These are phyloP conservation scores for Bovichtus variegatus DNA, from an alignment of 2,797 vertebrate species.

Conservation along the genomic window DNA sequence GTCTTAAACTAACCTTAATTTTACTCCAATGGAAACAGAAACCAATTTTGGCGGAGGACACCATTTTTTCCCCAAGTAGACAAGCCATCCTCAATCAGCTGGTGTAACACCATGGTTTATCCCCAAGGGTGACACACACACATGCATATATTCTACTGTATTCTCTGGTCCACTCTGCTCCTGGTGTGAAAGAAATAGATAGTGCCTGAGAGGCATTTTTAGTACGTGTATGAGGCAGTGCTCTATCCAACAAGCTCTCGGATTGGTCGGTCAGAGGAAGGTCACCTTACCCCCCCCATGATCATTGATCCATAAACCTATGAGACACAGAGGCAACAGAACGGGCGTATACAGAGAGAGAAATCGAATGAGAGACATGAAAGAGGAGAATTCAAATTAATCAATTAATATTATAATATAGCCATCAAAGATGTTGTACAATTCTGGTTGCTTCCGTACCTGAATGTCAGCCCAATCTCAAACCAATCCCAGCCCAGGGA, in stretches of 20 bases:
- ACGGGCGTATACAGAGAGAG: not conserved
- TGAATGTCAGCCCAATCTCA: constrained; percentile 20
- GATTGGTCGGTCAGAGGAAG: constrained; percentile 57
- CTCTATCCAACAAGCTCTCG: constrained; percentile 24
- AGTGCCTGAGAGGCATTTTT: constrained; percentile 40
- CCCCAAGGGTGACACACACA: constrained; percentile 7
- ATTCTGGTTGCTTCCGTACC: not conserved
- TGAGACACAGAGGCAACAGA: constrained; percentile 24
- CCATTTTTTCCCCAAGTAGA: constrained; percentile 19
- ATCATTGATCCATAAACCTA: constrained; percentile 68
- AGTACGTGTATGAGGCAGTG: constrained; percentile 32
- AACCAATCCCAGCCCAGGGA: constrained; percentile 3
- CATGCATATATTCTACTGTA: not conserved
- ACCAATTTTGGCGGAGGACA: constrained; percentile 34
- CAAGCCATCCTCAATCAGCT: constrained; percentile 8
- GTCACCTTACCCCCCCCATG: constrained; percentile 64
- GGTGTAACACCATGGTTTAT: not conserved
- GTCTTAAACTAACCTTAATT: constrained; percentile 21
- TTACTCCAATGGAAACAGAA: constrained; percentile 17
- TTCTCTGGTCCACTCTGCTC: constrained; percentile 5
- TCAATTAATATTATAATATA: constrained; percentile 18
- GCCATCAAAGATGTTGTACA: constrained; percentile 4
- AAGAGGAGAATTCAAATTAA: constrained; percentile 34
- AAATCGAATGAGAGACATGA: constrained; percentile 25
- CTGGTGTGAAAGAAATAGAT: constrained; percentile 26